A percentile compares a stretch with the other conserved stretches of the same genome.
Evolutionary conservation across 2,888 invertebrate genomes (phyloP).

Genomic region (Mellilla xanthometata): DNA sequence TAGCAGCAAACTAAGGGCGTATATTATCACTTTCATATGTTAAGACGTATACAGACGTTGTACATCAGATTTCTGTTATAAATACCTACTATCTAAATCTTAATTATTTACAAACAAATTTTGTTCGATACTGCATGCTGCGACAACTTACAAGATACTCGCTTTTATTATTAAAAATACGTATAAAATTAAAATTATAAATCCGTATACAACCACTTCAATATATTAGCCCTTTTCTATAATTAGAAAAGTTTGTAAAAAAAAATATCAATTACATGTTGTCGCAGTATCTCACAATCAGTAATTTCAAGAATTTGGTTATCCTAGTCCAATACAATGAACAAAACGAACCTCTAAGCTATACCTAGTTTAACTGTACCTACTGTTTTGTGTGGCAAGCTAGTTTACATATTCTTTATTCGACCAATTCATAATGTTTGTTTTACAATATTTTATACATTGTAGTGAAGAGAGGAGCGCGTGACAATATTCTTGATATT

Average conservation of each 20-base stretch:
- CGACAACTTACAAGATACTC: conserved; percentile 8
- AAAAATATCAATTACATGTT: neutral
- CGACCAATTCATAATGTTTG: conserved; percentile 4
- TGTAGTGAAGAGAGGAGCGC: neutral
- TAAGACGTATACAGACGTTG: conserved; percentile 80
- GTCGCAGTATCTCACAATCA: conserved; percentile 20
- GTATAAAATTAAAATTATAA: neutral
- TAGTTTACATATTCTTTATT: conserved; percentile 17
- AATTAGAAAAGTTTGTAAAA: no score
- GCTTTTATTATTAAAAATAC: neutral
- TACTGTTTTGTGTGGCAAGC: conserved; percentile 24
- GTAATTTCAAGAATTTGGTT: conserved; percentile 8
- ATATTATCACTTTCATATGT: conserved; percentile 57
- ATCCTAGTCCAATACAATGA: conserved; percentile 18
- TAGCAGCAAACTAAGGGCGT: conserved; percentile 42
- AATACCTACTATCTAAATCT: conserved; percentile 54
- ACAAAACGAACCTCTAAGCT: conserved; percentile 24
- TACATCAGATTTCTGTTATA: conserved; percentile 77
- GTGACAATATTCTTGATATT: no score
- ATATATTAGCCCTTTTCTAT: no score
- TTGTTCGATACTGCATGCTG: conserved; percentile 26
- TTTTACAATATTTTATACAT: neutral
- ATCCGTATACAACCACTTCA: no score
- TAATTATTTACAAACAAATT: conserved; percentile 25
- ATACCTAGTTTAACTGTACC: conserved; percentile 21